These are phyloP conservation scores for Mythimna ferrago DNA, from an alignment of 2,888 invertebrate genomes.

Conservation along the genomic window DNA sequence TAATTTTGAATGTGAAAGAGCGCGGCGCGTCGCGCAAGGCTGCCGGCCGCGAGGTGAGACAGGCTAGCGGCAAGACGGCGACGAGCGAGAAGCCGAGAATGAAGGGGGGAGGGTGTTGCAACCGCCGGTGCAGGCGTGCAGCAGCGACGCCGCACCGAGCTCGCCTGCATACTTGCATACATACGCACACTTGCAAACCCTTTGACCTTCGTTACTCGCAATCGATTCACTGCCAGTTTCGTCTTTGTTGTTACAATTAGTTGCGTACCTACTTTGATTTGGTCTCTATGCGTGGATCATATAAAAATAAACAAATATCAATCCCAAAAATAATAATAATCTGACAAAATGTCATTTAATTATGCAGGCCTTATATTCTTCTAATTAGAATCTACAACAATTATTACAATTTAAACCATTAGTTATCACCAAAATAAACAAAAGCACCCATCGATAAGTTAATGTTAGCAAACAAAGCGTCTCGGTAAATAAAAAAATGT, in stretches of 20 bases:
- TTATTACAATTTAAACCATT: background rate
- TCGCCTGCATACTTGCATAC: slow-evolving; percentile 90
- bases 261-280: slow-evolving; percentile 69
- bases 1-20: slow-evolving; percentile 91
- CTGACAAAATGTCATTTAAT: background rate
- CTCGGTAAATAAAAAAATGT: background rate
- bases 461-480: background rate
- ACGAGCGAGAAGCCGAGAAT: slow-evolving; percentile 89
- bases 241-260: slow-evolving; percentile 84
- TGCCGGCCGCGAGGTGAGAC: slow-evolving; percentile 91
- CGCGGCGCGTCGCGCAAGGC: slow-evolving; percentile 91
- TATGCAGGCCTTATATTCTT: background rate
- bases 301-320: slow-evolving; percentile 1
- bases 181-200: slow-evolving; percentile 87
- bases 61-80: slow-evolving; percentile 90
- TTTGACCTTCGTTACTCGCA: slow-evolving; percentile 89
- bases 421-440: background rate
- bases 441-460: background rate
- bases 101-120: slow-evolving; percentile 91
- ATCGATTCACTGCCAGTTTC: slow-evolving; percentile 86
- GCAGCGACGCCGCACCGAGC: slow-evolving; percentile 90
- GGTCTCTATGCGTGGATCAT: slow-evolving; percentile 19
- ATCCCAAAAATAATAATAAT: background rate
- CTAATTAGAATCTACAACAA: background rate
- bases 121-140: slow-evolving; percentile 90